phyloP scores from a whole-genome alignment of 1,140 invertebrate species.

The Callitettix versicolor region DNA sequence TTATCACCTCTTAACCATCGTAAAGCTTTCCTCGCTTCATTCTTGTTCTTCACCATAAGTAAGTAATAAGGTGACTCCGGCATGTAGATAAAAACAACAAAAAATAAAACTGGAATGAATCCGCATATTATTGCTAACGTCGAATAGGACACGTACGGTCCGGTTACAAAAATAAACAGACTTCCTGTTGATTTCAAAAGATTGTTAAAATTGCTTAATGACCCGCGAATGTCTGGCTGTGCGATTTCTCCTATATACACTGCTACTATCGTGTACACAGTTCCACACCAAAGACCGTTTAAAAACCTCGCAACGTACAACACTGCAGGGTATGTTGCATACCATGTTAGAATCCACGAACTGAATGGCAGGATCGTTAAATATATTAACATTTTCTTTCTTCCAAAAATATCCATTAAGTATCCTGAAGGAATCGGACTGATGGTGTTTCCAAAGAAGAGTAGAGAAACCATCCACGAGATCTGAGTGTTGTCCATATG shows the following conservation, averaged over 20 bases:
- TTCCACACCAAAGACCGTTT: slow-evolving; percentile 46
- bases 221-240: slow-evolving; percentile 25
- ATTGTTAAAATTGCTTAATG: slow-evolving; percentile 63
- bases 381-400: slow-evolving; percentile 55
- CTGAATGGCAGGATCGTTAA: slow-evolving; percentile 41
- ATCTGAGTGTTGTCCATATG: slow-evolving; percentile 12
- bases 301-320: slow-evolving; percentile 21
- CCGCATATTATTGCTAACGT: slow-evolving; percentile 51
- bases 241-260: slow-evolving; percentile 80
- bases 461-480: slow-evolving; percentile 21
- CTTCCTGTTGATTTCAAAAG: slow-evolving; percentile 61
- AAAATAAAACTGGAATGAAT: slow-evolving; percentile 46
- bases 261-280: slow-evolving; percentile 62
- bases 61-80: slow-evolving; percentile 73
- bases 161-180: slow-evolving; percentile 61
- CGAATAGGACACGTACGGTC: slow-evolving; percentile 58
- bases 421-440: slow-evolving; percentile 30
- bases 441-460: slow-evolving; percentile 21
- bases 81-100: slow-evolving; percentile 56
- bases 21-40: slow-evolving; percentile 51
- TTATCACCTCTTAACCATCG: slow-evolving; percentile 43
- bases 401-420: slow-evolving; percentile 61
- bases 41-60: slow-evolving; percentile 43
- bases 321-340: not conserved
- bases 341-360: slow-evolving; percentile 41